Percentiles rank a stretch among this genome's conserved stretches.
phyloP scores from a whole-genome alignment of 2,888 invertebrate genomes.

The Lycocerus yunnanus region DNA sequence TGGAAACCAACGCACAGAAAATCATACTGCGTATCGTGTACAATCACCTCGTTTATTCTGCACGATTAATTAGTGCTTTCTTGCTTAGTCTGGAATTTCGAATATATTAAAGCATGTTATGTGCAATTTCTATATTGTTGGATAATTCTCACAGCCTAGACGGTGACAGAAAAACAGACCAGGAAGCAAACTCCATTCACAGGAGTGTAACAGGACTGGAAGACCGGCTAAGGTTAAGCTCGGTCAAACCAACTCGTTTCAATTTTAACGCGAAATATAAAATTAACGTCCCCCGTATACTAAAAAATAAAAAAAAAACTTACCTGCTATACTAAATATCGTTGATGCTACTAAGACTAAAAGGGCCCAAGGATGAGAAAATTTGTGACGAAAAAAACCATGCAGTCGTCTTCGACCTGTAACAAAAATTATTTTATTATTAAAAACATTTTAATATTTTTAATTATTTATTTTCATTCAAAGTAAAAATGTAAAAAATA shows the following conservation, averaged over 20 bases:
- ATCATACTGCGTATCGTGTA: conserved; percentile 13
- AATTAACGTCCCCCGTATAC: background rate
- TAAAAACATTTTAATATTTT: too few relatives aligned
- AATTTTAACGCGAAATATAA: background rate
- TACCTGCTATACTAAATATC: conserved; percentile 56
- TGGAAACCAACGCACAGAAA: background rate
- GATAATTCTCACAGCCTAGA: conserved; percentile 19
- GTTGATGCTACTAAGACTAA: conserved; percentile 54
- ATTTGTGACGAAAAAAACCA: conserved; percentile 50
- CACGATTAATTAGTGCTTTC: conserved; percentile 23
- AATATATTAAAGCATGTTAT: conserved; percentile 8
- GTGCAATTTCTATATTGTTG: conserved; percentile 3
- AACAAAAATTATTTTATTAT: conserved; percentile 38
- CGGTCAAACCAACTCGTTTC: conserved; percentile 6
- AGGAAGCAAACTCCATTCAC: conserved; percentile 14
- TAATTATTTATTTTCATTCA: too few relatives aligned
- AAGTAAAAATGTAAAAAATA: too few relatives aligned
- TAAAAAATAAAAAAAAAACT: conserved; percentile 37
- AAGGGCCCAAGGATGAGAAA: conserved; percentile 54
- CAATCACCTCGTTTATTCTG: conserved; percentile 17
- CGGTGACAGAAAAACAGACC: conserved; percentile 20
- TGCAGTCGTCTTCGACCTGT: conserved; percentile 54
- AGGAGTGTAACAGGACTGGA: conserved; percentile 2
- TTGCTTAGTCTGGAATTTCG: conserved; percentile 20
- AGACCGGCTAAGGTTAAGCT: conserved; percentile 10